A percentile compares a stretch with the other conserved stretches of the same genome.
phyloP scores from a whole-genome alignment of 1,140 invertebrate species.

The Conus betulinus region DNA sequence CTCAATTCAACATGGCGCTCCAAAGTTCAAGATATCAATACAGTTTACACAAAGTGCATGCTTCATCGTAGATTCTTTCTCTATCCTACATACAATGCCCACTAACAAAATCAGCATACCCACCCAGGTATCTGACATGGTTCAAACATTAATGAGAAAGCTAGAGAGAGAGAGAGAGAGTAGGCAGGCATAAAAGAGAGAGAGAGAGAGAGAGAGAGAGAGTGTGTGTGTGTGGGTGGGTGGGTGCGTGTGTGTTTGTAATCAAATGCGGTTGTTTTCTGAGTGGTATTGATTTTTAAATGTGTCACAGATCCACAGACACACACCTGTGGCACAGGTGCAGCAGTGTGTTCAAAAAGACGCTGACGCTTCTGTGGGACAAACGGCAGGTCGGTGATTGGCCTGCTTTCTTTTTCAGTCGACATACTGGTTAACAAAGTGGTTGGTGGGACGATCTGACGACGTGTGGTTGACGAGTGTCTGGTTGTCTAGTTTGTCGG shows the following conservation, averaged over 20 bases:
- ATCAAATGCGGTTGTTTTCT: neutral
- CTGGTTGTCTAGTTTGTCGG: no score
- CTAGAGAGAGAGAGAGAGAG: neutral
- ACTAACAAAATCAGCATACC: no score
- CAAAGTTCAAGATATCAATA: no score
- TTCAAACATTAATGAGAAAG: neutral
- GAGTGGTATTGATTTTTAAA: neutral
- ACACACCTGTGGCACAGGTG: neutral
- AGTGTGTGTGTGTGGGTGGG: neutral
- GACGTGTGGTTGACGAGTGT: no score
- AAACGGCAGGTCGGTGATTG: no score
- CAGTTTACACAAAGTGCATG: no score
- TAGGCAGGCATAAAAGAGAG: neutral
- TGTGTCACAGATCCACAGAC: neutral
- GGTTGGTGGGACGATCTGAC: neutral
- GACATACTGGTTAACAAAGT: neutral
- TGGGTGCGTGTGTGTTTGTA: neutral
- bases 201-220: no score
- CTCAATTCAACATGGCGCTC: no score
- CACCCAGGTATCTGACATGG: slow-evolving; percentile 10
- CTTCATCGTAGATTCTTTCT: no score
- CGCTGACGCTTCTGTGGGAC: no score
- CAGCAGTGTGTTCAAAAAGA: neutral
- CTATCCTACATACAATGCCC: no score
- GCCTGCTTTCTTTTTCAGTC: no score